A percentile compares a stretch with the other conserved stretches of the same genome.
These are phyloP conservation scores for Epinotia demarniana DNA, from an alignment of 2,888 invertebrate genomes.

Conservation along the genomic window DNA sequence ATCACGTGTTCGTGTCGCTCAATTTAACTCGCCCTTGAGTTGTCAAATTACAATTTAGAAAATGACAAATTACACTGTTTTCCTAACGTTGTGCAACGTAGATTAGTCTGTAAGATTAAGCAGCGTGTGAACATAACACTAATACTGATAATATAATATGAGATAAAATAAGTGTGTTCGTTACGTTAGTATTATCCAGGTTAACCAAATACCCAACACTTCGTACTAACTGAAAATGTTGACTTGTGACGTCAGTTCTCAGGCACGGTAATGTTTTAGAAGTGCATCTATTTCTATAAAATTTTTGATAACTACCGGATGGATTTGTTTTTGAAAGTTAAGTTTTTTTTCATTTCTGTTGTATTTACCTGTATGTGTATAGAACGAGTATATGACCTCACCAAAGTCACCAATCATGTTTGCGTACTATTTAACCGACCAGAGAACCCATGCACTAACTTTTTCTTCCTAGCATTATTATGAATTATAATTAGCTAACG, in stretches of 20 bases:
- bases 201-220: no score
- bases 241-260: background rate
- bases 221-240: background rate
- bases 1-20: constrained; percentile 21
- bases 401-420: no score
- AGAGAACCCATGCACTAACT: background rate
- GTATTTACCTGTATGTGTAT: no score
- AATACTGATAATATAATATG: constrained; percentile 14
- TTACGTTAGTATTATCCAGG: background rate
- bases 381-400: no score
- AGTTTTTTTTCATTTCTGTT: no score
- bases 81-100: constrained; percentile 10
- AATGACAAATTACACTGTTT: constrained; percentile 30
- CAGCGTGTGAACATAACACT: constrained; percentile 7
- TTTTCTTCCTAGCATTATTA: background rate
- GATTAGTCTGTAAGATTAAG: constrained; percentile 22
- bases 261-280: background rate
- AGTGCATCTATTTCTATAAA: no score
- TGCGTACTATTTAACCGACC: background rate
- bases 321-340: no score
- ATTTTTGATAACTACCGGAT: no score
- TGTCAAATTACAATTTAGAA: constrained; percentile 25
- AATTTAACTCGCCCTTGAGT: constrained; percentile 30
- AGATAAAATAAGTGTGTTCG: background rate
- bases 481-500: background rate